Conservation (phyloP, 2,888 invertebrate species). For the Nebria brevicollis region DNA sequence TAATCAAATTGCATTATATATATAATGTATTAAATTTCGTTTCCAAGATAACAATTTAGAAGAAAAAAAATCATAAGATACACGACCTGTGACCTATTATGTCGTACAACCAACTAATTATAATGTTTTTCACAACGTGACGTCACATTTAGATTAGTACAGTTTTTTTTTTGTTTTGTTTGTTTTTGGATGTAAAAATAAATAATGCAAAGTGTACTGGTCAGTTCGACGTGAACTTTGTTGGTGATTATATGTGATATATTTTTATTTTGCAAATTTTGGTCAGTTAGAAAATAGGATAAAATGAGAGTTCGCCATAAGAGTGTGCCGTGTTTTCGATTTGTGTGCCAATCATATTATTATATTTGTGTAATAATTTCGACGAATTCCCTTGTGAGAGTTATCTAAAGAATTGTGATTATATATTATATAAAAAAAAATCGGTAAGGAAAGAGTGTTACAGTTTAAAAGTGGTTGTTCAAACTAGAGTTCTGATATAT, state of each 20-base stretch:
- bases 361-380: conserved; percentile 23
- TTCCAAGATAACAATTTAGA: not conserved
- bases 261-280: not conserved
- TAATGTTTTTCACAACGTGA: conserved; percentile 27
- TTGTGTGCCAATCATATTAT: conserved; percentile 44
- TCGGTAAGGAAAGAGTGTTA: not conserved
- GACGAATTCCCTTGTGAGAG: not conserved
- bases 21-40: not conserved
- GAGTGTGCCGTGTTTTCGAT: conserved; percentile 44
- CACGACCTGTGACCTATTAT: conserved; percentile 17
- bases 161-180: conserved; percentile 27
- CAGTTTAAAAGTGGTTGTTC: not conserved
- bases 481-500: too few species aligned
- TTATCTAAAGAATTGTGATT: not conserved
- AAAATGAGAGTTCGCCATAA: conserved; percentile 43
- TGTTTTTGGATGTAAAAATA: not conserved
- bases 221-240: not conserved
- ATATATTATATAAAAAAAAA: too few species aligned
- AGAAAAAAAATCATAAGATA: conserved; percentile 31
- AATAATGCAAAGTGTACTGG: not conserved
- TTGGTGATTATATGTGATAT: not conserved
- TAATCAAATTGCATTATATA: not conserved
- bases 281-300: not conserved
- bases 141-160: conserved; percentile 26
- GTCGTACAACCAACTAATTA: conserved; percentile 33